Conservation (phyloP, 2,797 vertebrate genomes). For the Agapornis canus region DNA sequence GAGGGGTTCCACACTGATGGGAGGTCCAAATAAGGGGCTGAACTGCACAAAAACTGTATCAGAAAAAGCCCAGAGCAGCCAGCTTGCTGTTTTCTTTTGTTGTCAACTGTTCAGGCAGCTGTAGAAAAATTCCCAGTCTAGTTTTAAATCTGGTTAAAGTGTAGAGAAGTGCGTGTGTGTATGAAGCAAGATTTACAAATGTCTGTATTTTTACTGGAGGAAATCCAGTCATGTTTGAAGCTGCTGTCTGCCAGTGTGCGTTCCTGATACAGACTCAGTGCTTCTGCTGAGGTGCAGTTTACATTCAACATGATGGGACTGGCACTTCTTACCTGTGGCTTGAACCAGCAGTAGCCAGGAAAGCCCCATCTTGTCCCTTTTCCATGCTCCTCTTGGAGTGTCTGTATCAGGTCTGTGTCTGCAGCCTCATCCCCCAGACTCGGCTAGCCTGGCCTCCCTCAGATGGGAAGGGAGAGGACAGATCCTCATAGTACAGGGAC, state of each 20-base stretch:
- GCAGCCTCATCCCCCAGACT: neutral
- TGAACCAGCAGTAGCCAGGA: neutral
- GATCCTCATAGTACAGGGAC: neutral
- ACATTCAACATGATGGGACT: neutral
- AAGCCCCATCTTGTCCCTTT: neutral
- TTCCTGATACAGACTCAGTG: neutral
- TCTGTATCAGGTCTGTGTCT: neutral
- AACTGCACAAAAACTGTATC: neutral
- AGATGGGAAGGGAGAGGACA: neutral
- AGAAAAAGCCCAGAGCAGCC: neutral
- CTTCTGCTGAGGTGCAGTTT: neutral
- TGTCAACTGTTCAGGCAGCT: neutral
- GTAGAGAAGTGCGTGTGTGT: neutral
- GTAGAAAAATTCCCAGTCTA: neutral
- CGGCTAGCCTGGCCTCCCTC: neutral
- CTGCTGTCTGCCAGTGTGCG: neutral
- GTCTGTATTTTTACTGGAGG: neutral
- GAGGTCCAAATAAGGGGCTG: neutral
- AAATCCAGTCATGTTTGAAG: neutral
- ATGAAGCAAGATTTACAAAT: neutral
- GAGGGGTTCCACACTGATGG: fast-evolving
- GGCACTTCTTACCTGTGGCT: neutral
- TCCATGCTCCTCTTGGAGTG: neutral
- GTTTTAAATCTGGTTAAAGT: neutral
- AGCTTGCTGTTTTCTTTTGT: neutral